phyloP scores from a whole-genome alignment of 2,113 vertebrate genomes.

The Scytalopus superciliaris region DNA sequence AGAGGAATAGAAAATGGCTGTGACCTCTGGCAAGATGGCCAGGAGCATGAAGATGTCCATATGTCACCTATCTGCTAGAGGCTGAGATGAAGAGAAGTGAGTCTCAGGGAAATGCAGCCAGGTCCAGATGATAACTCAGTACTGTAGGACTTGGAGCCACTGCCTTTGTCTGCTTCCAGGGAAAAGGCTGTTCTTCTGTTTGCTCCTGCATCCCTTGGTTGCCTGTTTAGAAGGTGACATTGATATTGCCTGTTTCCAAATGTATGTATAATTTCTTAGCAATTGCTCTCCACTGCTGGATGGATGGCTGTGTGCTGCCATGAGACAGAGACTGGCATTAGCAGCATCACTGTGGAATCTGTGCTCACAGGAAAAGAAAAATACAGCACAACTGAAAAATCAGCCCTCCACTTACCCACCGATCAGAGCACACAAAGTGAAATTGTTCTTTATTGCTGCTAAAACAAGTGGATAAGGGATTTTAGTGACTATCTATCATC shows the following conservation, averaged over 20 bases:
- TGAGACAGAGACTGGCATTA: background rate
- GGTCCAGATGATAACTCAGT: background rate
- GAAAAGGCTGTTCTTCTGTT: background rate
- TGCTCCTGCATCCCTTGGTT: background rate
- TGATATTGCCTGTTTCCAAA: background rate
- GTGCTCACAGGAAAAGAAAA: background rate
- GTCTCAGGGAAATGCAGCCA: background rate
- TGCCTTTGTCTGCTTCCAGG: constrained; percentile 15
- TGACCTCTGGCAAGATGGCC: background rate
- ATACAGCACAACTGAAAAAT: background rate
- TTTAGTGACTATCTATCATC: background rate
- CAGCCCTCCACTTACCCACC: background rate
- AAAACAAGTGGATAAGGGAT: background rate
- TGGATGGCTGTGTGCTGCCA: background rate
- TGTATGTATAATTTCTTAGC: background rate
- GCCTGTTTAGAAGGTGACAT: constrained; percentile 5
- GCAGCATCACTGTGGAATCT: background rate
- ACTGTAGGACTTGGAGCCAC: background rate
- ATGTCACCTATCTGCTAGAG: background rate
- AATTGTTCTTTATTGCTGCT: background rate
- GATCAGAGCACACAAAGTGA: background rate
- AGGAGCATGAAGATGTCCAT: background rate
- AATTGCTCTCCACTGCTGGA: background rate
- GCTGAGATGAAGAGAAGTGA: background rate
- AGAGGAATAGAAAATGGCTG: background rate